Base-by-base conservation (phyloP, 2,797 vertebrate genomes). In the Cirrhinus molitorella region DNA sequence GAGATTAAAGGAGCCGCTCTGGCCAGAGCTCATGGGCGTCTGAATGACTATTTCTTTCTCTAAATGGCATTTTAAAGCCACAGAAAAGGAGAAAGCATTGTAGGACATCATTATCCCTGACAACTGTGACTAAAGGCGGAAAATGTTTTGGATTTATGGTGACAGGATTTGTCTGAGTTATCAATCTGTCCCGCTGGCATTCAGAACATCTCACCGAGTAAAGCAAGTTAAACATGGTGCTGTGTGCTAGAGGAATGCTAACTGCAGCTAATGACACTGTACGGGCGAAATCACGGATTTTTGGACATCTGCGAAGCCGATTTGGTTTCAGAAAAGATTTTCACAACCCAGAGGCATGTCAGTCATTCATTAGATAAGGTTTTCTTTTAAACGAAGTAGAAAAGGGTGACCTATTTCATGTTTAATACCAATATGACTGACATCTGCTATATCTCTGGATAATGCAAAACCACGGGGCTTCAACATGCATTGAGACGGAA, bases 131-230 rank as follows among this genome's bases (percentile, higher is more conserved):
- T 88, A 77, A 84, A 87, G 85, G 85, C 73, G 81, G 87, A 87
- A 88, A 81, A 88, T 80, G 84, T 83, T 87, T 87, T 83, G 87
- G 85, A 87, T 87, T 87, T 85, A 85, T 85, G 70, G 83, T 84
- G 87, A 88, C 83, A 87, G 85, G 87, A 87, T 88, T 85, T 88
- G 85, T 87, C 81, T 51, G 85, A 87, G 83, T 85, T 85, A 87
- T 88, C 85, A 85, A 85, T 88, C 85, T 85, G 83, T 81, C 81
- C 85, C 84, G 53, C 78, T 84, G 87, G 87, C 85, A 77, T 78
- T 76, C 55, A 77, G 72, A 81, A 79, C 49, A 78, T 84, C 78
- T 83, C 57, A 47, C 79, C 57, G 76, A 77, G 75, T 80, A 83
- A 86, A 88, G 55, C 80, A 77, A 83, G 79, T 77, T 53, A 81